Base-by-base conservation (phyloP, 2,797 vertebrate species). In the Peromyscus aztecus region DNA sequence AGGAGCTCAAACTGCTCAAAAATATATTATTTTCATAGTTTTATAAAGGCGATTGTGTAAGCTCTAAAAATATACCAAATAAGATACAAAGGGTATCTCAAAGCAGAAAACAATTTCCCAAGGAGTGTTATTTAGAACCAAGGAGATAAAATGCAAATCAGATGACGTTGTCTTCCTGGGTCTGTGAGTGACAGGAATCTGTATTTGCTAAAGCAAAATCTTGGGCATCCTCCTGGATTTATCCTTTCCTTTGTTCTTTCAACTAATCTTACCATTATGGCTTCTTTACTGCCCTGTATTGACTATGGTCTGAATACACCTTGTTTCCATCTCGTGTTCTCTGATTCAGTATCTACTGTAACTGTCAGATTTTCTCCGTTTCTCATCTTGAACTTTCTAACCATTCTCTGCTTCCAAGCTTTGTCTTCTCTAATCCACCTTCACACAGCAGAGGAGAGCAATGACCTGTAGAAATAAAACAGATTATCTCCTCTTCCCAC, bases 1-100 rank as follows among this genome's bases (percentile, higher is more conserved):
- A 78, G 11, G 57, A 77, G 76, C 67, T 87, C 78, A 94, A 83
- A 86, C n/a, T 31, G 46, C 69, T 89, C 19, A 91, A 75, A 95
- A 82, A 61, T 78, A 61, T 77, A 94, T 84, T 17, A 29, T 55
- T 65, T 73, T 27, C 46, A 78, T n/a, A 34, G 34, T 86, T 24
- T 27, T 21, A 17, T 40, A 82, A 78, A 61, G 0, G 9, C 73
- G 23, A 89, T 16, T 61, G 77, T 29, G 27, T 76, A 23, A 92
- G 7, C 16, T 83, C n/a, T 24, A 34, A 75, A 31, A 29, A 95
- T 37, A 77, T 78, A 52, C 31, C 55, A 34, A 89, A 65, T 89
- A 92, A 80, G 90, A 76, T 40, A 40, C 6, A 80, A 88, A 71
- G 83, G 24, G 0, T 75, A 69, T 0, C 10, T 49, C 37, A 59